Evolutionary conservation across 2,113 vertebrate species (phyloP).

Genomic region (Cryptotis parvus): DNA sequence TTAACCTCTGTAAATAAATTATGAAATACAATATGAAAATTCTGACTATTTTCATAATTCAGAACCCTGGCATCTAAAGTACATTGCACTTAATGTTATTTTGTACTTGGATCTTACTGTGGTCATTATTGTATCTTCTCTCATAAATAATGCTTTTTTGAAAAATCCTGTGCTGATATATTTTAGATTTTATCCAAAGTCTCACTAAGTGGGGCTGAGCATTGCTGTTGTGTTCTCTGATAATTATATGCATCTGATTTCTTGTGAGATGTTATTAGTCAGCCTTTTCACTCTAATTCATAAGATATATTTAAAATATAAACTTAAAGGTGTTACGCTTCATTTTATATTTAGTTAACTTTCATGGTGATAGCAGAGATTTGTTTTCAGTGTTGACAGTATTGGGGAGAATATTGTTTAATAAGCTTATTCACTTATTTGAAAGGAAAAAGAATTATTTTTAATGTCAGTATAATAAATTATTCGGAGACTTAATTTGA

Average conservation of each 20-base stretch:
- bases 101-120: too few species aligned
- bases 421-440: neutral
- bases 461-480: neutral
- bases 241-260: neutral
- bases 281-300: neutral
- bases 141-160: too few species aligned
- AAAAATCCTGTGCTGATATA: too few species aligned
- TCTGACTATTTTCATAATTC: too few species aligned
- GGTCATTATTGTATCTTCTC: too few species aligned
- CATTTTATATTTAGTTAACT: neutral
- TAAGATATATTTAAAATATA: neutral
- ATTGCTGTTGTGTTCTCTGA: neutral
- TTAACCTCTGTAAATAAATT: too few species aligned
- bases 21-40: too few species aligned
- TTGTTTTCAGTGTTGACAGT: neutral
- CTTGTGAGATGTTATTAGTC: neutral
- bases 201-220: neutral
- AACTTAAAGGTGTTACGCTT: neutral
- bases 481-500: constrained; percentile 26
- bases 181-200: too few species aligned
- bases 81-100: too few species aligned
- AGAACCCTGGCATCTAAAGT: too few species aligned
- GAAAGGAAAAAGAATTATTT: constrained; percentile 11
- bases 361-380: neutral
- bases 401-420: neutral